Evolutionary conservation across 2,113 vertebrate species (phyloP), one percentile per base, ranked within the genome.

Genomic region (Poecilia latipinna): DNA sequence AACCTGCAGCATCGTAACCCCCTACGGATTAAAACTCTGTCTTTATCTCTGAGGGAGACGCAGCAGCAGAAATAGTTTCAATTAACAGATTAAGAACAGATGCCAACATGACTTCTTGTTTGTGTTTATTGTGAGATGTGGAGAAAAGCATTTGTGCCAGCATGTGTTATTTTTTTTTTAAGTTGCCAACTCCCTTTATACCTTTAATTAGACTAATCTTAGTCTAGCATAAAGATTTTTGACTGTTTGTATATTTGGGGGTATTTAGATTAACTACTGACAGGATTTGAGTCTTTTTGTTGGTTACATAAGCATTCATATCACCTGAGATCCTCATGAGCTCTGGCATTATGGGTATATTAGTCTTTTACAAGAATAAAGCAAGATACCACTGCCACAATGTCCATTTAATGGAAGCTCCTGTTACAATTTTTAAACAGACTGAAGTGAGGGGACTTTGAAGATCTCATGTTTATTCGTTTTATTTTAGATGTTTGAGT

Each of bases 61-160:
- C 44, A 48, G 44, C 62, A 17, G 69, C 24, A 48, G 1, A 73
- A 78, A 82, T 81, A 78, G 72, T 83, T 88, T 88, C 80, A 91
- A 89, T 91, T 89, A 90, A 78, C 33, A 77, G 83, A 88, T 88
- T 82, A 70, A 89, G 85, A 76, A 81, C 13, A 10, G 6, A 19
- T 72, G 83, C 85, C 89, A 88, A 73, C 35, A 72, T 68, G 57
- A 83, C 57, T 13, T 37, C 75, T 60, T 48, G n/a, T 28, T 70
- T 78, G 51, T 73, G 70, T 29, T 73, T 67, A 66, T 75, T 72
- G 35, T 78, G 26, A 10, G 32, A 33, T 48, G 44, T 17, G 15
- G 44, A 19, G 44, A 61, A 61, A 26, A 61, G 10, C 60, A 29
- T 4, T 61, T 61, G n/a, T 61, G 26, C 3, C 17, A n/a, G 33